Percentiles rank a stretch among this genome's conserved stretches.
phyloP scores from a whole-genome alignment of 2,797 vertebrate species.

The Rhinoraja longicauda region DNA sequence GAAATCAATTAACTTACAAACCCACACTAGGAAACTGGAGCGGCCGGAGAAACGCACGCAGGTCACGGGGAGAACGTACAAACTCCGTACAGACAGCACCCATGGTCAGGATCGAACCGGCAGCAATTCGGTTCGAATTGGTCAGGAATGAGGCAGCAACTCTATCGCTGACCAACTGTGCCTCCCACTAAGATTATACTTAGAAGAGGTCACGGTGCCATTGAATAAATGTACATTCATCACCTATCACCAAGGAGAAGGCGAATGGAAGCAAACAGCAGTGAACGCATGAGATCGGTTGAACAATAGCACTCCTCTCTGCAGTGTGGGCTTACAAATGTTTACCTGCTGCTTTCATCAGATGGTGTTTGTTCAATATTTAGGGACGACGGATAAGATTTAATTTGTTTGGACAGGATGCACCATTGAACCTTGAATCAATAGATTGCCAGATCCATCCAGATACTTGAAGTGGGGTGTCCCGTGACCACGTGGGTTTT shows the following conservation, averaged over 20 bases:
- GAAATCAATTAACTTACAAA: no score
- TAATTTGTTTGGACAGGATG: neutral
- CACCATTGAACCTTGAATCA: neutral
- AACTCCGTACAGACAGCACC: no score
- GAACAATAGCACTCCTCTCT: neutral
- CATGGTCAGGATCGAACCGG: no score
- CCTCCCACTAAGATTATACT: neutral
- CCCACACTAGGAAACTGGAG: no score
- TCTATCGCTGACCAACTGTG: no score
- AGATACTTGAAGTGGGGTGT: no score
- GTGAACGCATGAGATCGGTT: neutral
- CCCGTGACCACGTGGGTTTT: no score
- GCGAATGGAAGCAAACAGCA: neutral
- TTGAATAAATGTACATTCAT: neutral
- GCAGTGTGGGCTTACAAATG: neutral
- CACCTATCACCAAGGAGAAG: neutral
- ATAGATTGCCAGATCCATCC: no score
- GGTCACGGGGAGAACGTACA: no score
- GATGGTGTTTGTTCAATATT: neutral
- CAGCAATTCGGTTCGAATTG: no score
- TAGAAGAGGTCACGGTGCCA: neutral
- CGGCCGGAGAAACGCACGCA: no score
- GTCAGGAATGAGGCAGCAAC: no score
- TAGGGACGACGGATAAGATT: neutral
- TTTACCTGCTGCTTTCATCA: neutral